Percentiles rank a stretch among this genome's conserved stretches.
These are phyloP conservation scores for Dromococcyx pavoninus DNA, from an alignment of 2,797 vertebrate species.

Conservation along the genomic window DNA sequence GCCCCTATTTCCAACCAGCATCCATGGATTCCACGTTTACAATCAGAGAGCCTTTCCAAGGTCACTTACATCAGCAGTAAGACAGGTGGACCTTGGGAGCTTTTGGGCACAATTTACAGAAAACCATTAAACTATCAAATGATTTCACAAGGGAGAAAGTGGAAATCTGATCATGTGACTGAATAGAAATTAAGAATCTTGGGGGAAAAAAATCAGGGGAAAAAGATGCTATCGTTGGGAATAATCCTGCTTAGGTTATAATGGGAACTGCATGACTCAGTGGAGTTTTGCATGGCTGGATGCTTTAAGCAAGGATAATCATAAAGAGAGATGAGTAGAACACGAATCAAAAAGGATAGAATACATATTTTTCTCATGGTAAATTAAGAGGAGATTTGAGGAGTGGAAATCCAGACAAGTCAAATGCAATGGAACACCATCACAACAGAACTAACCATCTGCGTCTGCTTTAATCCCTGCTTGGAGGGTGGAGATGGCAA, in stretches of 20 bases:
- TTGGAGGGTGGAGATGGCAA: neutral
- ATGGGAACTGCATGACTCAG: constrained; percentile 37
- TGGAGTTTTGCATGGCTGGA: constrained; percentile 42
- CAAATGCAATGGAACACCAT: neutral
- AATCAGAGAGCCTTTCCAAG: neutral
- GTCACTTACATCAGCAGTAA: neutral
- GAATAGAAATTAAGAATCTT: constrained; percentile 1
- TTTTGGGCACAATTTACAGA: neutral
- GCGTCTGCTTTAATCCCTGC: constrained; percentile 6
- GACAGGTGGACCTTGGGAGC: neutral
- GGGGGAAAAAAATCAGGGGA: neutral
- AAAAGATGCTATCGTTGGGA: constrained; percentile 5
- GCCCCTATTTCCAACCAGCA: neutral
- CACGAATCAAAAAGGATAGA: constrained; percentile 1
- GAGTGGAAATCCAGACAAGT: constrained; percentile 17
- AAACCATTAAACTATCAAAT: neutral
- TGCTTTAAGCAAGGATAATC: constrained; percentile 51
- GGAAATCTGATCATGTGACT: neutral
- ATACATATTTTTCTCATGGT: constrained; percentile 36
- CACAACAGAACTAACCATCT: constrained; percentile 8
- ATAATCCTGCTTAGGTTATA: constrained; percentile 34
- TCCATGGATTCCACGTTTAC: neutral
- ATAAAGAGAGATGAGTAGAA: constrained; percentile 34
- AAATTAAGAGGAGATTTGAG: constrained; percentile 40
- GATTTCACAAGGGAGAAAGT: neutral